Base-by-base conservation (phyloP, 2,113 vertebrate species). In the Coracopsis vasa region DNA sequence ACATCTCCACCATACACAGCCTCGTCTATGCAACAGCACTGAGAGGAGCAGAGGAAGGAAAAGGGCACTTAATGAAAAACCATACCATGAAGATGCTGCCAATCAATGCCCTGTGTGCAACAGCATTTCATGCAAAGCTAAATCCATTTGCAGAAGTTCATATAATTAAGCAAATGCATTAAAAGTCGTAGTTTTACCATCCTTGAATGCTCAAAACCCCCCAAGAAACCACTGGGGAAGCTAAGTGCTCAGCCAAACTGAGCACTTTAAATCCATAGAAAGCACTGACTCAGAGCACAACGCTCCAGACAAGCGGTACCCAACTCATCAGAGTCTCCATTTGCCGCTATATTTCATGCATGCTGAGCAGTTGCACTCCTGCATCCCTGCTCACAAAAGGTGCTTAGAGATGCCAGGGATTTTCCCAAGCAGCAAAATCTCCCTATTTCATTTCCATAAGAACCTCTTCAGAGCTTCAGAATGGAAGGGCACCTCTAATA, bases 21-120 rank as follows among this genome's bases (percentile, higher is more conserved):
- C 31, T 23, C 2, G 0, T 35, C 51, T 33, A 4, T 4, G 9
- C n/a, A 28, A 35, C 19, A 53, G 24, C 42, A 27, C 16, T 50
- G 1, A 47, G 64, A 66, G 56, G 28, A 29, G 31, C 56, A 60
- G 6, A 35, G 13, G 47, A 70, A 54, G 27, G 11, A 87, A 77
- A 89, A 84, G 3, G 2, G 6, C 8, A 69, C 71, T 79, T 45
- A 56, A 51, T 17, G 9, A n/a, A 18, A 65, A 61, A 8, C 17
- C 9, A 0, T 7, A 12, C 4, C 24, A 33, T 9, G 27, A 58
- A 67, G 31, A 44, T 42, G 9, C 12, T 2, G 1, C n/a, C n/a
- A 70, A 31, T 25, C 58, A 39, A 50, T 0, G 0, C 9, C 10
- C 9, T 15, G 11, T 29, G 19, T 39, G 9, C 20, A 73, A 42